Evolutionary conservation across 1,140 invertebrate genomes (phyloP).

Genomic region (Potamilus streckersoni): DNA sequence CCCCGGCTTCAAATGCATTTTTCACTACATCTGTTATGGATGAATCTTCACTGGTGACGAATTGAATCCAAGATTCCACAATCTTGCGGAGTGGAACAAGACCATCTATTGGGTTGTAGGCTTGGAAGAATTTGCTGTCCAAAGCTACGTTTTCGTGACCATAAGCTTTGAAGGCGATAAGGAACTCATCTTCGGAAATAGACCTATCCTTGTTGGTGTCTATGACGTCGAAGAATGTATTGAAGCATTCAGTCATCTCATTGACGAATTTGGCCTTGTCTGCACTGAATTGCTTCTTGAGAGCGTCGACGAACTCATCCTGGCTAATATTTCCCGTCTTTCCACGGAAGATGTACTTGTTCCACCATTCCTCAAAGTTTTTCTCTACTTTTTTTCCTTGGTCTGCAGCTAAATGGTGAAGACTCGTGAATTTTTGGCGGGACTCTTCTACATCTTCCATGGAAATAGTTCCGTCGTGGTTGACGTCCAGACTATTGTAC

Average conservation of each 20-base stretch:
- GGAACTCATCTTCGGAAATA: conserved; percentile 40
- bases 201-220: conserved; percentile 47
- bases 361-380: conserved; percentile 33
- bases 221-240: conserved; percentile 42
- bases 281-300: conserved; percentile 12
- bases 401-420: conserved; percentile 34
- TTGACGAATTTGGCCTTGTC: conserved; percentile 30
- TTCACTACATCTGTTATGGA: conserved; percentile 32
- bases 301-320: conserved; percentile 24
- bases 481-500: conserved; percentile 33
- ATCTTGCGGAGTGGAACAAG: conserved; percentile 33
- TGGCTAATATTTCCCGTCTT: conserved; percentile 30
- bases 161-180: conserved; percentile 43
- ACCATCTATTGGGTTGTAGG: conserved; percentile 32
- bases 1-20: conserved; percentile 32
- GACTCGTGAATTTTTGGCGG: conserved; percentile 39
- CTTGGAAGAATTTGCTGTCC: conserved; percentile 35
- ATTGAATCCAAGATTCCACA: conserved; percentile 35
- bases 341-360: conserved; percentile 19
- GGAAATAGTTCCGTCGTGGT: conserved; percentile 36
- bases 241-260: conserved; percentile 35
- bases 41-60: conserved; percentile 25
- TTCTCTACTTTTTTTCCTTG: conserved; percentile 18
- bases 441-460: conserved; percentile 36
- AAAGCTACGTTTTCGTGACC: conserved; percentile 44